Conservation (phyloP, 2,113 vertebrate genomes). For the Rhinichthys klamathensis region DNA sequence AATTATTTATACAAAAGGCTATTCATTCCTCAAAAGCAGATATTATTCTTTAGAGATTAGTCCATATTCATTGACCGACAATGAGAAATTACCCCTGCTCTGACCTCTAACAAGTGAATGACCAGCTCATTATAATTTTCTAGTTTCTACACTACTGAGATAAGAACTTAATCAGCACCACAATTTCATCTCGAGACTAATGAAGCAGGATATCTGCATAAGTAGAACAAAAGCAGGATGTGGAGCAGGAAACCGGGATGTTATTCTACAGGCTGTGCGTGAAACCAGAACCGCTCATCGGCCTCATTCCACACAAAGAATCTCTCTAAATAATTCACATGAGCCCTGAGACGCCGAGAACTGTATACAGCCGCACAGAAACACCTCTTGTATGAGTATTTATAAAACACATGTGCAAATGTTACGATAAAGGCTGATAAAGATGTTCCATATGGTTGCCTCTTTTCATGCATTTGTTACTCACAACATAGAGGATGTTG, state of each 20-base stretch:
- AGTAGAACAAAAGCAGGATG: slow-evolving; percentile 55
- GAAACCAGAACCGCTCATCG: slow-evolving; percentile 49
- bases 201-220: not conserved
- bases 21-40: not conserved
- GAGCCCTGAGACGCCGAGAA: not conserved
- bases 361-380: slow-evolving; percentile 19
- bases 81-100: not conserved
- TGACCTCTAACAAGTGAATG: not conserved
- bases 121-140: not conserved
- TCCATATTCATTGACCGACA: not conserved
- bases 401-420: not conserved
- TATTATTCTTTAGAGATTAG: not conserved
- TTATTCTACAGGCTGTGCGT: slow-evolving; percentile 27
- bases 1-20: not conserved
- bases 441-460: slow-evolving; percentile 63
- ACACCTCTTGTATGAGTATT: not conserved
- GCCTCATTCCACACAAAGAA: slow-evolving; percentile 53
- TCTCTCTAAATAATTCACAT: slow-evolving; percentile 65
- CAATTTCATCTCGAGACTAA: not conserved
- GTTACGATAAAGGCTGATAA: not conserved
- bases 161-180: not conserved
- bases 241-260: slow-evolving; percentile 41
- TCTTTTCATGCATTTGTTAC: slow-evolving; percentile 50
- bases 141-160: not conserved
- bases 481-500: slow-evolving; percentile 80